phyloP scores from a whole-genome alignment of 2,113 vertebrate species.

The Stictonetta naevosa region DNA sequence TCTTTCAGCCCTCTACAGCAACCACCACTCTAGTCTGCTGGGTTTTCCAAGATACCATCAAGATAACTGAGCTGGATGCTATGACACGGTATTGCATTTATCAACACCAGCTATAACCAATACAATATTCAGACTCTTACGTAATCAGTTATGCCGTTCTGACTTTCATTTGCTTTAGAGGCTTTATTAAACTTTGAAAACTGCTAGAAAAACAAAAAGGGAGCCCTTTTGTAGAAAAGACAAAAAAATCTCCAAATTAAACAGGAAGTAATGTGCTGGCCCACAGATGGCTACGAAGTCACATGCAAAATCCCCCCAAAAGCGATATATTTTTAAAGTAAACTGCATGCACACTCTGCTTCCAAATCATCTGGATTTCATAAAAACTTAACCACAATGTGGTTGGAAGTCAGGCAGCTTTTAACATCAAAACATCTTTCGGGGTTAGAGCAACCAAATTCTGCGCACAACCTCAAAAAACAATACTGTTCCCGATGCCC shows the following conservation, averaged over 20 bases:
- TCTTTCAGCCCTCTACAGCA: slow-evolving; percentile 55
- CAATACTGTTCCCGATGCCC: not conserved
- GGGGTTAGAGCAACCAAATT: slow-evolving; percentile 52
- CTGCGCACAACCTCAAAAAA: slow-evolving; percentile 41
- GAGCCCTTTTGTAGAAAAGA: slow-evolving; percentile 46
- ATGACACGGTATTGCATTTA: slow-evolving; percentile 62
- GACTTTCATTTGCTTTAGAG: slow-evolving; percentile 66
- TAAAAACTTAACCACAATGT: slow-evolving; percentile 71
- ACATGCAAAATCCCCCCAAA: slow-evolving; percentile 37
- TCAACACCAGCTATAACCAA: slow-evolving; percentile 67
- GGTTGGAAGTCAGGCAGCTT: slow-evolving; percentile 65
- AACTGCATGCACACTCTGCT: slow-evolving; percentile 54
- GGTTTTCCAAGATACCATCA: slow-evolving; percentile 51
- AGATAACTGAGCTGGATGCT: slow-evolving; percentile 56
- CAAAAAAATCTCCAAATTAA: slow-evolving; percentile 69
- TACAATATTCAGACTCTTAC: slow-evolving; percentile 72
- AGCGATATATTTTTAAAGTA: slow-evolving; percentile 66
- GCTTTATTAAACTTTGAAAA: slow-evolving; percentile 69
- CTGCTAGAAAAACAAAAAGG: slow-evolving; percentile 54
- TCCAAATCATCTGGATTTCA: slow-evolving; percentile 81
- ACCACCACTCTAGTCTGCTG: slow-evolving; percentile 59
- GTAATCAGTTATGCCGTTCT: slow-evolving; percentile 68
- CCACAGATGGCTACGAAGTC: slow-evolving; percentile 68
- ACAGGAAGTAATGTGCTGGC: slow-evolving; percentile 73
- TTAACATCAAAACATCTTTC: slow-evolving; percentile 68